Base-by-base conservation (phyloP, 2,888 invertebrate genomes). In the Myopa testacea region DNA sequence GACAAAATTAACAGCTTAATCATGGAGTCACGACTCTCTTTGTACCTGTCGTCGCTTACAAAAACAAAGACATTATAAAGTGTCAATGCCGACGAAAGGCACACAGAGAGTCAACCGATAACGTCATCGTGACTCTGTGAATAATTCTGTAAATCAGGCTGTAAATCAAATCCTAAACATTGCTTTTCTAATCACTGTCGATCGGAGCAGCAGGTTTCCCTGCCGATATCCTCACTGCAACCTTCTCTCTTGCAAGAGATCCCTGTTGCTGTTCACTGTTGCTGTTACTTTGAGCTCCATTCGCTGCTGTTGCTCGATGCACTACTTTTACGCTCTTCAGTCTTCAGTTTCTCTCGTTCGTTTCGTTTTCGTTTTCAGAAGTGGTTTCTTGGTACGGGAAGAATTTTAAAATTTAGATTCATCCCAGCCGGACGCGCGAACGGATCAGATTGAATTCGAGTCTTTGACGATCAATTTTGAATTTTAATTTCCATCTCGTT, bases 351-450 rank as follows among this genome's bases (percentile, higher is more conserved):
- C 45, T 6, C 10, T 45, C 45, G 45, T 45, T 45, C 45, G 45
- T 45, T 45, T 45, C 45, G 45, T 55, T n/a, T 55, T 12, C 45
- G 45, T 10, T 12, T 84, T 82, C 75, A 83, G 85, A 83, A 72
- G 77, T 80, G 81, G 80, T 79, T 77, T 83, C 82, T 84, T 82
- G 81, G 82, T 78, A 82, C 78, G 75, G 85, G 84, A 84, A 70
- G 50, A 81, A 81, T 81, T 78, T 82, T 73, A 81, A 84, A 83
- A 84, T 87, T 85, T 81, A 87, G 86, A 87, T 85, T 84, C 85
- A 84, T 84, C 82, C 84, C 78, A 82, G 81, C 82, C 80, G 84
- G 84, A 83, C 82, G 80, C 82, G 83, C 81, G 84, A 75, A 40
- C 60, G 68, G 68, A 38, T 50, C 69, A 26, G 16, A 34, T 60